A percentile compares a stretch with the other conserved stretches of the same genome.
These are phyloP conservation scores for Mohoua ochrocephala DNA, from an alignment of 2,113 vertebrate species.

Conservation along the genomic window DNA sequence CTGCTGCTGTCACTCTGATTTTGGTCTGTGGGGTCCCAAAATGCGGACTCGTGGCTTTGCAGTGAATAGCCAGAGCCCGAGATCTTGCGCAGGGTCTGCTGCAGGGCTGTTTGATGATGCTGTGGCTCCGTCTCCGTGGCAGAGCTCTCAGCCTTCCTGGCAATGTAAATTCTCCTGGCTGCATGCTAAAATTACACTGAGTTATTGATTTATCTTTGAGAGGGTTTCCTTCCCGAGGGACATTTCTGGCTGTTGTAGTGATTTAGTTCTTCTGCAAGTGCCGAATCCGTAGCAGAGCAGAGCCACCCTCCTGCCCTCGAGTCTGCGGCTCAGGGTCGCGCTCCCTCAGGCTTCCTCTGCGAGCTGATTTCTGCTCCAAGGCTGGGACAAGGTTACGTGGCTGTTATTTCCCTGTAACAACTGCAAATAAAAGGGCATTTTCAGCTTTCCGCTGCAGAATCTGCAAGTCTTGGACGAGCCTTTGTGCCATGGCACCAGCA, in stretches of 20 bases:
- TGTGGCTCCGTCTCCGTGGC: not conserved
- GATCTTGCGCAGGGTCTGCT: not conserved
- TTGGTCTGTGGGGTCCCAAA: not conserved
- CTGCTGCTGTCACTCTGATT: not conserved
- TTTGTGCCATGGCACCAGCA: accelerated
- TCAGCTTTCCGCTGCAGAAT: not conserved
- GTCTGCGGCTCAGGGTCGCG: not conserved
- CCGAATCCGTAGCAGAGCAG: not conserved
- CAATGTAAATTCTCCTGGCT: constrained; percentile 56
- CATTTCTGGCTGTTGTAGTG: constrained; percentile 14
- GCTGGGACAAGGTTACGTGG: not conserved
- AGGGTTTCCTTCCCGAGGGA: constrained; percentile 64
- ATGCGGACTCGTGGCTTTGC: not conserved
- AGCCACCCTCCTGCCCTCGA: not conserved
- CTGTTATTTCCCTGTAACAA: not conserved
- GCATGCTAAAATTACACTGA: constrained; percentile 62
- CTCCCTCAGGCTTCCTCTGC: not conserved
- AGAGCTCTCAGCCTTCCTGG: constrained; percentile 56
- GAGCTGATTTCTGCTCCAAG: not conserved
- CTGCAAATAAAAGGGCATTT: not conserved
- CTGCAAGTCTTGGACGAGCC: not conserved
- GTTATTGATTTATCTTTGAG: constrained; percentile 71
- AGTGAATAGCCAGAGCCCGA: not conserved
- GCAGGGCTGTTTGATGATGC: constrained; percentile 31
- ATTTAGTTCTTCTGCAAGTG: constrained; percentile 13